Evolutionary conservation across 2,888 invertebrate species (phyloP), one percentile per base, ranked within the genome.

Genomic region (Camponotus fellah): DNA sequence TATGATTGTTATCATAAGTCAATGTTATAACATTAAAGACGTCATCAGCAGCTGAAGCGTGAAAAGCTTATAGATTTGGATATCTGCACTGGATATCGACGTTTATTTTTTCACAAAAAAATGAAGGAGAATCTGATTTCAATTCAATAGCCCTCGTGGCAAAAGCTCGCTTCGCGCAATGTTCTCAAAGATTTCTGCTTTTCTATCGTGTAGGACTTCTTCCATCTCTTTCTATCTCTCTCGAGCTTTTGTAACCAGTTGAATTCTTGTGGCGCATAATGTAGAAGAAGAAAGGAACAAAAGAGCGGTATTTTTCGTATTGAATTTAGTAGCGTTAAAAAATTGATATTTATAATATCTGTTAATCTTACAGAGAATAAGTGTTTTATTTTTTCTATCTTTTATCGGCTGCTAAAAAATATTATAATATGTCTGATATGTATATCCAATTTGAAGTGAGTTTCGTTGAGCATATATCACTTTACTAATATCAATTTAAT

Each of bases 81-180:
- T 65, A 65, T 46, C 46, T 49, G 46, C 75, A 65, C 58, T 26
- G 72, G 26, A 72, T 72, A 58, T 17, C 40, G 40, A 53, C 53
- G 53, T n/a, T 53, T 53, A 26, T 58, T 72, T 64, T 46, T 34
- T 34, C 37, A 32, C 17, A 75, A 75, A 77, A 77, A 89, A 86
- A 91, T 87, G 82, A 85, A 84, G 80, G 68, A 82, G 85, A 87
- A 85, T 64, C 87, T 85, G 85, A 91, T 91, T 89, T 87, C 82
- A 87, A 87, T 83, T 85, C 82, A 83, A 76, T 71, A 66, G 81
- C 66, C 69, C 46, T 79, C 60, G 62, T 76, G 72, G 68, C 69
- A 81, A 84, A 77, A 83, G 83, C 85, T 84, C 80, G 74, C 68
- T 46, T 64, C 49, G 37, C 64, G 58, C 62, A 71, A 71, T 72